phyloP scores from a whole-genome alignment of 2,888 invertebrate genomes.

The Liopterus haemorrhoidalis region DNA sequence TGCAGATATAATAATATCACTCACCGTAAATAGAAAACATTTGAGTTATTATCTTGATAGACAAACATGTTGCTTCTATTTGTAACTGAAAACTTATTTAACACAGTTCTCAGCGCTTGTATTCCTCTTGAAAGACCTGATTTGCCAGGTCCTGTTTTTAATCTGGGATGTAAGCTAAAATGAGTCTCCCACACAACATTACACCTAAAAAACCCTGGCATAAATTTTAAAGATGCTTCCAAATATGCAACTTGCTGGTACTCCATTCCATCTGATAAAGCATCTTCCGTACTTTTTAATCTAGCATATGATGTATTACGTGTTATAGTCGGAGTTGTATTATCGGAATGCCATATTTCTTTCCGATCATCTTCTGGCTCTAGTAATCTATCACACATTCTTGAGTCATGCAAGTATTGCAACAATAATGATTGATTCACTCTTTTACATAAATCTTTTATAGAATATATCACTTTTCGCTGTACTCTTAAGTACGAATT shows the following conservation, averaged over 20 bases:
- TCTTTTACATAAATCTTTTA: constrained; percentile 55
- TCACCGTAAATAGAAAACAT: constrained; percentile 55
- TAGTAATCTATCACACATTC: constrained; percentile 59
- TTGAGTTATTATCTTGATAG: constrained; percentile 57
- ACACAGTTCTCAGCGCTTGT: constrained; percentile 57
- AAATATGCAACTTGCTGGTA: constrained; percentile 39
- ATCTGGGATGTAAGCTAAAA: constrained; percentile 63
- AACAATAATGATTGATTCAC: constrained; percentile 66
- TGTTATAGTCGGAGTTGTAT: constrained; percentile 34
- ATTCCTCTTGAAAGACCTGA: constrained; percentile 57
- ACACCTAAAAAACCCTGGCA: constrained; percentile 67
- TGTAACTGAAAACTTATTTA: constrained; percentile 63
- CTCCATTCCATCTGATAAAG: constrained; percentile 41
- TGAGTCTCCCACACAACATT: constrained; percentile 65
- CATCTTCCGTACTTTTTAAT: constrained; percentile 41
- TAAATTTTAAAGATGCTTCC: constrained; percentile 48
- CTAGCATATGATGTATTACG: constrained; percentile 39
- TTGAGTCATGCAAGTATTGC: constrained; percentile 60
- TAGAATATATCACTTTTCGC: constrained; percentile 50
- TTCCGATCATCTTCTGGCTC: constrained; percentile 53
- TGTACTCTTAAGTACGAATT: constrained; percentile 50
- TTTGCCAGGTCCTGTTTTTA: constrained; percentile 59
- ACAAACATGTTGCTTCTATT: constrained; percentile 74
- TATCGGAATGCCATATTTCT: constrained; percentile 37
- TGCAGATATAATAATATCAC: background rate